These are phyloP conservation scores for Spatula clypeata DNA, from an alignment of 2,797 vertebrate species.

Conservation along the genomic window DNA sequence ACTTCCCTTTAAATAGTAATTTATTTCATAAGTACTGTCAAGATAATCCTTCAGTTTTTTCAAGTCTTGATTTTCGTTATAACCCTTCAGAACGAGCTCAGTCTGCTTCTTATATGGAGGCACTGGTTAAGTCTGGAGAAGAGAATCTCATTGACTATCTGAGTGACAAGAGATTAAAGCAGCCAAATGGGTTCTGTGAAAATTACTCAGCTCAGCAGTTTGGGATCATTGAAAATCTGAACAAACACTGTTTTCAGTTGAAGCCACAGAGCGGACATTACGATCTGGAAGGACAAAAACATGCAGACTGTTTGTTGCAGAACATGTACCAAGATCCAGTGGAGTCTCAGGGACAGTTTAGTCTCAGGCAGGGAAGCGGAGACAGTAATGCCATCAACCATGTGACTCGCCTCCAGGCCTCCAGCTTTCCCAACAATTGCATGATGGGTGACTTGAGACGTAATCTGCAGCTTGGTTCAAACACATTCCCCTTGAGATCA, in stretches of 20 bases:
- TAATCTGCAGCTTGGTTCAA: slow-evolving; percentile 75
- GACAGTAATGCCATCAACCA: slow-evolving; percentile 56
- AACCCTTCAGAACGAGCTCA: slow-evolving; percentile 76
- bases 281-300: slow-evolving; percentile 81
- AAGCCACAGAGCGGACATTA: slow-evolving; percentile 76
- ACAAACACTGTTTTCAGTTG: slow-evolving; percentile 79
- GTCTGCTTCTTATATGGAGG: slow-evolving; percentile 76
- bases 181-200: slow-evolving; percentile 81
- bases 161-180: slow-evolving; percentile 86
- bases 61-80: slow-evolving; percentile 78
- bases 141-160: slow-evolving; percentile 83
- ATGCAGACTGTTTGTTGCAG: slow-evolving; percentile 78
- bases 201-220: slow-evolving; percentile 76
- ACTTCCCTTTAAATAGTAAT: slow-evolving; percentile 79
- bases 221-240: slow-evolving; percentile 76
- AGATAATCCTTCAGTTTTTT: slow-evolving; percentile 74
- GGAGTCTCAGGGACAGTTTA: slow-evolving; percentile 78
- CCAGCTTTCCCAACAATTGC: slow-evolving; percentile 80
- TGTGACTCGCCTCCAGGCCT: slow-evolving; percentile 73
- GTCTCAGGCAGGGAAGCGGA: slow-evolving; percentile 78
- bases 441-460: slow-evolving; percentile 82
- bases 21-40: slow-evolving; percentile 83
- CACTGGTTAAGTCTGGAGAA: slow-evolving; percentile 79
- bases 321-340: slow-evolving; percentile 81
- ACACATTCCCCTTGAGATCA: slow-evolving; percentile 78